Percentiles rank a stretch among this genome's conserved stretches.
Evolutionary conservation across 2,888 invertebrate genomes (phyloP).

Genomic region (Peribatodes rhomboidaria): DNA sequence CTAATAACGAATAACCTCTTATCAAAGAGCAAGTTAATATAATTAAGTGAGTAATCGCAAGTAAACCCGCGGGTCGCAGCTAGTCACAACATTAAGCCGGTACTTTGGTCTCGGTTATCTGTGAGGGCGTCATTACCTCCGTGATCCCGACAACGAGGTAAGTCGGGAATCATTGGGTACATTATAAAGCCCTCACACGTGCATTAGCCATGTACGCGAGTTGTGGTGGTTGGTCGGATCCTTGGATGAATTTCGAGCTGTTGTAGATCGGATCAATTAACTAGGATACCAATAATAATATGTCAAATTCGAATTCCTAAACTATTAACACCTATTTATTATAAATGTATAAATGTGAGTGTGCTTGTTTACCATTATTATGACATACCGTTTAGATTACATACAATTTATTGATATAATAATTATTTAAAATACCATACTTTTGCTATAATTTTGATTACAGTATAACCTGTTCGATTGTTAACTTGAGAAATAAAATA

Average conservation of each 20-base stretch:
- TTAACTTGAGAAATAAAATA: too few relatives aligned
- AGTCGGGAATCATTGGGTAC: constrained; percentile 13
- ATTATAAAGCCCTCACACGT: constrained; percentile 14
- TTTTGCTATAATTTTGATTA: too few relatives aligned
- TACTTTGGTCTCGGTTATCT: not conserved
- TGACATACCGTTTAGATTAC: too few relatives aligned
- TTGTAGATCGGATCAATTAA: not conserved
- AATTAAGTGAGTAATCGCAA: not conserved
- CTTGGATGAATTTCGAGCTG: not conserved
- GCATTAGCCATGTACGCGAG: not conserved
- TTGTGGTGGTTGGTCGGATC: not conserved
- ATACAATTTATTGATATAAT: too few relatives aligned
- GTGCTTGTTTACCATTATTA: too few relatives aligned
- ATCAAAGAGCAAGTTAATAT: not conserved
- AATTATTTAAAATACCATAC: too few relatives aligned
- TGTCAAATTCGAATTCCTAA: not conserved
- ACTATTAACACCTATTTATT: too few relatives aligned
- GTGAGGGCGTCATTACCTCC: constrained; percentile 11
- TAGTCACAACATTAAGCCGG: not conserved
- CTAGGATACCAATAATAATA: not conserved
- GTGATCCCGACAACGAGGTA: constrained; percentile 23
- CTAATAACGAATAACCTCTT: too few relatives aligned
- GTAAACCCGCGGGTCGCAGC: not conserved
- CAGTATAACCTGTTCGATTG: too few relatives aligned
- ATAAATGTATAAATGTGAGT: too few relatives aligned